Evolutionary conservation across 2,113 vertebrate species (phyloP).

Genomic region (Himantopus leucocephalus): DNA sequence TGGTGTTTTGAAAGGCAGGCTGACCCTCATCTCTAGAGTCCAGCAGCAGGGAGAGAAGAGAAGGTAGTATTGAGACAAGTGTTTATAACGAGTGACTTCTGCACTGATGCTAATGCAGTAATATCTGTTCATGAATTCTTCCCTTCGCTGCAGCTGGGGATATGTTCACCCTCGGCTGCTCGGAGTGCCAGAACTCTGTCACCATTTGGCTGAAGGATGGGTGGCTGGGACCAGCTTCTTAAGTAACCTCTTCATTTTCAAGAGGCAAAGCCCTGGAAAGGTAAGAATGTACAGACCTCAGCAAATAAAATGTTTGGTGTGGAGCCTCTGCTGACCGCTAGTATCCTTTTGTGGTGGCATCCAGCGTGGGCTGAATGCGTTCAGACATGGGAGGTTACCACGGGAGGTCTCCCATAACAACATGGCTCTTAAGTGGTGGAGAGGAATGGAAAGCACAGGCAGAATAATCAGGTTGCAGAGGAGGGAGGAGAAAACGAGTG

Average conservation of each 20-base stretch:
- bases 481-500: not conserved
- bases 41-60: not conserved
- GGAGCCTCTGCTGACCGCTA: not conserved
- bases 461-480: not conserved
- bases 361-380: not conserved
- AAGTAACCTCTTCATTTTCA: slow-evolving; percentile 82
- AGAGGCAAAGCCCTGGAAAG: slow-evolving; percentile 89
- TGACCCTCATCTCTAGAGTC: not conserved
- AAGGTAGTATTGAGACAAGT: not conserved
- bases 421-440: accelerated
- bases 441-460: not conserved
- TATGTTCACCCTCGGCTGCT: slow-evolving; percentile 90
- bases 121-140: not conserved
- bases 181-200: slow-evolving; percentile 91
- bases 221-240: slow-evolving; percentile 80
- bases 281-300: slow-evolving; percentile 70
- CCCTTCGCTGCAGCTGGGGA: slow-evolving; percentile 82
- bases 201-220: slow-evolving; percentile 90
- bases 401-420: not conserved
- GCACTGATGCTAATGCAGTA: not conserved
- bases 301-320: not conserved
- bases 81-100: not conserved
- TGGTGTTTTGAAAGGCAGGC: not conserved
- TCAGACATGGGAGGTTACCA: not conserved
- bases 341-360: not conserved